phyloP scores from a whole-genome alignment of 2,113 vertebrate genomes.

The Catharus bicknelli region DNA sequence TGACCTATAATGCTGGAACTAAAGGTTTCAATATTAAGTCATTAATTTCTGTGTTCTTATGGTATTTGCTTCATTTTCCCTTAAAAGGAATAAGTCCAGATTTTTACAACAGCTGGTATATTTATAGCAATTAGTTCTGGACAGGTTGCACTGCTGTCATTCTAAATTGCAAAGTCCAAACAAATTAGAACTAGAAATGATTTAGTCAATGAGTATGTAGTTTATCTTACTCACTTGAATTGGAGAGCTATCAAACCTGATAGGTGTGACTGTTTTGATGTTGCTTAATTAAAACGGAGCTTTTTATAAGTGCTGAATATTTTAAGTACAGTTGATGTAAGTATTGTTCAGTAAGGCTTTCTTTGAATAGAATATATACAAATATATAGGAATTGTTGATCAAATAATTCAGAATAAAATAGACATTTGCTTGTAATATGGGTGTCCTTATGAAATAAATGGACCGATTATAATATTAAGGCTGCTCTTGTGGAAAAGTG shows the following conservation, averaged over 20 bases:
- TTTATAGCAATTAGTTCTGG: constrained; percentile 76
- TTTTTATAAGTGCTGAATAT: constrained; percentile 19
- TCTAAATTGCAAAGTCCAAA: constrained; percentile 56
- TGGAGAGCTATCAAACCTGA: constrained; percentile 40
- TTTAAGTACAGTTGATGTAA: neutral
- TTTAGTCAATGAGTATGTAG: constrained; percentile 66
- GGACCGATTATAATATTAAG: neutral
- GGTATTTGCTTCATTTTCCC: constrained; percentile 33
- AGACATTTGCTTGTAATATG: neutral
- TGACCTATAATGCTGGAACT: constrained; percentile 63
- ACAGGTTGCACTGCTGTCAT: constrained; percentile 56
- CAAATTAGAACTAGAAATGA: constrained; percentile 72
- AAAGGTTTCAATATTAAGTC: constrained; percentile 63
- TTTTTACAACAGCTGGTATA: constrained; percentile 73
- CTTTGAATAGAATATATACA: neutral
- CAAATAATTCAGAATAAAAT: neutral
- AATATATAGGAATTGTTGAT: neutral
- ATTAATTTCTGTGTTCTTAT: constrained; percentile 6
- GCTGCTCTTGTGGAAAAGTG: neutral
- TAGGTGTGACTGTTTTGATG: constrained; percentile 30
- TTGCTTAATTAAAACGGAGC: constrained; percentile 44
- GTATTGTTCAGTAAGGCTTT: neutral
- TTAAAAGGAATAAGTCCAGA: constrained; percentile 50
- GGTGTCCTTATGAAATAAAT: neutral
- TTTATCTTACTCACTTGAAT: constrained; percentile 71